Percentiles rank a stretch among this genome's conserved stretches.
phyloP scores from a whole-genome alignment of 92 coral and sea anemone species.

The Nematostella vectensis region DNA sequence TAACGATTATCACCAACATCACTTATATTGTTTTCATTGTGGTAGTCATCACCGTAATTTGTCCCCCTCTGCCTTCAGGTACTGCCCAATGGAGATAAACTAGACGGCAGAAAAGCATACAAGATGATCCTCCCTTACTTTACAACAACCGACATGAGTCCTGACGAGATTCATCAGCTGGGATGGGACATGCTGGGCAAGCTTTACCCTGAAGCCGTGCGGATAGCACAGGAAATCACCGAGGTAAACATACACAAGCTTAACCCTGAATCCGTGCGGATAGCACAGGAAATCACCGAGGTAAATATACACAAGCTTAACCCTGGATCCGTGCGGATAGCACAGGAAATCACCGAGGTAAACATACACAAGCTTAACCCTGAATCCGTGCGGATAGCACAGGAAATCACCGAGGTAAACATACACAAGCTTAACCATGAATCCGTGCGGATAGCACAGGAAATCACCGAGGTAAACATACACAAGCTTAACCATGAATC shows the following conservation, averaged over 20 bases:
- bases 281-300: constrained; percentile 53
- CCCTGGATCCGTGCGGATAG: constrained; percentile 65
- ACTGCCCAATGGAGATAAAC: constrained; percentile 66
- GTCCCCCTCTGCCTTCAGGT: neutral
- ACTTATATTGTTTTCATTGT: no score
- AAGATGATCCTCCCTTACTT: constrained; percentile 79
- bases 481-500: constrained; percentile 75
- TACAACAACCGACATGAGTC: constrained; percentile 67
- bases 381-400: constrained; percentile 68
- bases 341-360: constrained; percentile 44
- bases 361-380: constrained; percentile 66
- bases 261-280: constrained; percentile 64
- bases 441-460: constrained; percentile 66
- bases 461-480: constrained; percentile 45
- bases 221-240: constrained; percentile 58
- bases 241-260: no score
- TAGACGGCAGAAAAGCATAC: constrained; percentile 72
- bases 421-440: constrained; percentile 64
- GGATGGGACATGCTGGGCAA: constrained; percentile 48
- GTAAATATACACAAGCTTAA: no score
- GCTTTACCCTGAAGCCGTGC: constrained; percentile 74
- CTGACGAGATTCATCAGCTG: constrained; percentile 54
- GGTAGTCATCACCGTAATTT: no score
- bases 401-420: constrained; percentile 36
- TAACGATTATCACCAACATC: no score